These are phyloP conservation scores for Epirrita christyi DNA, from an alignment of 2,888 invertebrate genomes.

Conservation along the genomic window DNA sequence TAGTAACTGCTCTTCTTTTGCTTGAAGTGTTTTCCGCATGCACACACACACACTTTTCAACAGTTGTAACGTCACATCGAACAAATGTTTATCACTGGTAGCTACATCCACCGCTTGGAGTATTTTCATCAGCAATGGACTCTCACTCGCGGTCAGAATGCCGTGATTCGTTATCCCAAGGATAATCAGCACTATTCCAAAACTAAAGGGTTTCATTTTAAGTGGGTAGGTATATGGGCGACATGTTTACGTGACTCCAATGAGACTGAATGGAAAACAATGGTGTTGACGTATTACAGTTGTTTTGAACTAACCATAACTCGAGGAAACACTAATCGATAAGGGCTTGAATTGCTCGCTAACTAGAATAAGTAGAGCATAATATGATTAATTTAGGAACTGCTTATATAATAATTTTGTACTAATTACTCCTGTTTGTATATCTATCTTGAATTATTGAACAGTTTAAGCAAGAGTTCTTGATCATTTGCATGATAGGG, in stretches of 20 bases:
- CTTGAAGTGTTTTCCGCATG: constrained; percentile 59
- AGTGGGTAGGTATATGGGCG: constrained; percentile 48
- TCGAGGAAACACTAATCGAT: constrained; percentile 25
- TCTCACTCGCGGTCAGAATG: constrained; percentile 46
- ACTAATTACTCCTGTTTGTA: background rate
- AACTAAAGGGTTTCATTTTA: constrained; percentile 56
- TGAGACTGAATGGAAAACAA: constrained; percentile 56
- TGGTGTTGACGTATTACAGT: constrained; percentile 48
- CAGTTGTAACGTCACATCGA: constrained; percentile 64
- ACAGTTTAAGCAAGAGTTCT: no score
- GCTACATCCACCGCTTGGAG: constrained; percentile 64
- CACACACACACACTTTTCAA: constrained; percentile 69
- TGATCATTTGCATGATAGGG: no score
- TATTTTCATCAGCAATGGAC: constrained; percentile 58
- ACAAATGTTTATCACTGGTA: constrained; percentile 59
- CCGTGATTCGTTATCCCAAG: constrained; percentile 20
- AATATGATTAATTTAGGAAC: constrained; percentile 9
- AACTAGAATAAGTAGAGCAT: constrained; percentile 3
- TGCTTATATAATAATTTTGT: background rate
- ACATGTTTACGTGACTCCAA: constrained; percentile 56
- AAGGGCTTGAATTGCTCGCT: constrained; percentile 27
- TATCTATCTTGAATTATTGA: no score
- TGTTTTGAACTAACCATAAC: constrained; percentile 57
- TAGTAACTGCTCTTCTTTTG: constrained; percentile 45
- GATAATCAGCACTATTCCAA: constrained; percentile 24